A percentile compares a stretch with the other conserved stretches of the same genome.
These are phyloP conservation scores for Dermatophagoides farinae DNA, from an alignment of 1,140 invertebrate genomes.

Conservation along the genomic window DNA sequence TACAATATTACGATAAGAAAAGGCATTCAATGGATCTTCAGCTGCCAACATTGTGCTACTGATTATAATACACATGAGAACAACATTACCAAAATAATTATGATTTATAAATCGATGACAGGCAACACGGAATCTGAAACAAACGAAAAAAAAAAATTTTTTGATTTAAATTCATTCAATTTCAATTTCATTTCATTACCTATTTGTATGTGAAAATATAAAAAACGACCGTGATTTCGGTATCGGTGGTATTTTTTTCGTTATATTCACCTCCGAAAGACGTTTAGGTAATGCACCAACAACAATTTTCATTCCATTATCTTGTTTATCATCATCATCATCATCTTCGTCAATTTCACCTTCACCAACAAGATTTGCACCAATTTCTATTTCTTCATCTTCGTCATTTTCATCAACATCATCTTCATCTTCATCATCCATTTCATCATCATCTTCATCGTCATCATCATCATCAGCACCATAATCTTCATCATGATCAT, in stretches of 20 bases:
- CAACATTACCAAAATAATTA: slow-evolving; percentile 82
- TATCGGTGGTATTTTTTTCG: slow-evolving; percentile 70
- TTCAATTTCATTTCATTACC: slow-evolving; percentile 38
- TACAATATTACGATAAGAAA: slow-evolving; percentile 47
- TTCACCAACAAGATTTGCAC: slow-evolving; percentile 26
- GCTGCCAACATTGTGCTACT: slow-evolving; percentile 93
- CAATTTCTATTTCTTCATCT: slow-evolving; percentile 32
- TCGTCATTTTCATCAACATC: slow-evolving; percentile 24
- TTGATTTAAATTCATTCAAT: slow-evolving; percentile 10
- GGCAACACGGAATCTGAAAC: slow-evolving; percentile 74
- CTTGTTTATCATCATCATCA: slow-evolving; percentile 22
- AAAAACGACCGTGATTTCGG: slow-evolving; percentile 86
- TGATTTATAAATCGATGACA: slow-evolving; percentile 94
- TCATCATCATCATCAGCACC: slow-evolving; percentile 21
- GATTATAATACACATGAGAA: slow-evolving; percentile 90
- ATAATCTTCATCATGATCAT: slow-evolving; percentile 21
- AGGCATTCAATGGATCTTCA: slow-evolving; percentile 74
- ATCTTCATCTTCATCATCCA: slow-evolving; percentile 16
- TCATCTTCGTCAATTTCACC: slow-evolving; percentile 27
- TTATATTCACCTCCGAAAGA: slow-evolving; percentile 71
- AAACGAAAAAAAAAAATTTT: background rate
- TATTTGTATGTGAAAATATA: slow-evolving; percentile 82
- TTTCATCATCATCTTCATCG: slow-evolving; percentile 16
- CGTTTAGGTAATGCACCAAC: slow-evolving; percentile 57
- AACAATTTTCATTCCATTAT: slow-evolving; percentile 26